Evolutionary conservation across 2,797 vertebrate genomes (phyloP), one percentile per base, ranked within the genome.

Genomic region (Manis javanica): DNA sequence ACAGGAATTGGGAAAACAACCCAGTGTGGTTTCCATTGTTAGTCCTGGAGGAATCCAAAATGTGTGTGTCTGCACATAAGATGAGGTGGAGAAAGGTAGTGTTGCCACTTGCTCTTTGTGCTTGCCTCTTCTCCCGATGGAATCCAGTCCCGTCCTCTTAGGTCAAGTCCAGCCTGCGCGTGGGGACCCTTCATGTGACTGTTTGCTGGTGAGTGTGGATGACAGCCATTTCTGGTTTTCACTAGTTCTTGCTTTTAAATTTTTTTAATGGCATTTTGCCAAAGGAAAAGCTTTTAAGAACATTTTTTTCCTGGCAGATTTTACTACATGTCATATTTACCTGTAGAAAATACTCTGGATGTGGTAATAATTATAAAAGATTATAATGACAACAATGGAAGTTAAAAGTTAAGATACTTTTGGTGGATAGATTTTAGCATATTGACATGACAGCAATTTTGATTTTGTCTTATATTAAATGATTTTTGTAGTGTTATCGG

Each of bases 11-110:
- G 96, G 97, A 98, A 98, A 98, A 97, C 98, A 98, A 97, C 97
- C 98, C 96, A 97, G 88, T 98, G 98, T 98, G 98, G 98, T 98
- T 98, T 98, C 97, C 96, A 98, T 98, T 98, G 98, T 98, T 97
- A 94, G 96, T 97, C 92, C 95, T 86, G 94, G 96, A 98, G 97
- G 96, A 98, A 98, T 98, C 97, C 98, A 97, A 89, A 51, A 87
- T 72, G 96, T 63, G 77, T 26, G 85, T 97, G 97, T 79, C 0
- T 97, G 90, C 75, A 90, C 69, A 96, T 87, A 63, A 89, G 96
- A 96, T 78, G 96, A 93, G 91, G 90, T 49, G 95, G 97, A 83
- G 81, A 91, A 92, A 96, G 91, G 79, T 6, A 7, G 49, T 5
- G 68, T 55, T 92, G 18, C 81, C 79, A 11, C 94, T 91, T 66